phyloP scores from a whole-genome alignment of 1,140 invertebrate genomes.

The Apis florea region DNA sequence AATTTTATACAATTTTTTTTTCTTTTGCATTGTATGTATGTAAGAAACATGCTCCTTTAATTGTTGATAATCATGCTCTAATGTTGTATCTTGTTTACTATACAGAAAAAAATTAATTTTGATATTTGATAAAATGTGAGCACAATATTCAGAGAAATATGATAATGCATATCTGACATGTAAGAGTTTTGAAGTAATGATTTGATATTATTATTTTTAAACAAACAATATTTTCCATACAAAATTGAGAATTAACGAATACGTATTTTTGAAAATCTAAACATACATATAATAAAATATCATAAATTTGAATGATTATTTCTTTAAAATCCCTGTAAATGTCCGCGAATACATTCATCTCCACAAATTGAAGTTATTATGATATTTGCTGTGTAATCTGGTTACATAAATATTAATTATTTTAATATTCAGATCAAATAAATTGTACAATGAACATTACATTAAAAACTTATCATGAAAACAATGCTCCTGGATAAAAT shows the following conservation, averaged over 20 bases:
- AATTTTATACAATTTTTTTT: no score
- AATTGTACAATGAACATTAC: not conserved
- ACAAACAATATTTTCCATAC: not conserved
- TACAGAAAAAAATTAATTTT: conserved; percentile 17
- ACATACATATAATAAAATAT: conserved; percentile 23
- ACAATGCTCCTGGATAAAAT: conserved; percentile 8
- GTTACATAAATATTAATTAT: not conserved
- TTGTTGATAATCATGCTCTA: conserved; percentile 44
- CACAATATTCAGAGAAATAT: conserved; percentile 15
- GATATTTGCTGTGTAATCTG: not conserved
- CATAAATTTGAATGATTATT: not conserved
- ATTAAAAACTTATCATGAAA: not conserved
- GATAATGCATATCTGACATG: conserved; percentile 75
- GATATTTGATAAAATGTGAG: not conserved
- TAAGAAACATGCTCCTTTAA: conserved; percentile 20
- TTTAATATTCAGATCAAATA: not conserved
- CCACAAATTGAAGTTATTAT: not conserved
- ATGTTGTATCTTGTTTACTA: conserved; percentile 4
- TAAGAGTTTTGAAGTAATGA: conserved; percentile 78
- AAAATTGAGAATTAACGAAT: not conserved
- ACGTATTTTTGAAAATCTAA: conserved; percentile 10
- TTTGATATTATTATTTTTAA: not conserved
- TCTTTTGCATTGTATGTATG: not conserved
- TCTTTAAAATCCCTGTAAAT: conserved; percentile 4
- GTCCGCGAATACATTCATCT: not conserved